Conservation (phyloP, 2,888 invertebrate species). For the Temnothorax unifasciatus region DNA sequence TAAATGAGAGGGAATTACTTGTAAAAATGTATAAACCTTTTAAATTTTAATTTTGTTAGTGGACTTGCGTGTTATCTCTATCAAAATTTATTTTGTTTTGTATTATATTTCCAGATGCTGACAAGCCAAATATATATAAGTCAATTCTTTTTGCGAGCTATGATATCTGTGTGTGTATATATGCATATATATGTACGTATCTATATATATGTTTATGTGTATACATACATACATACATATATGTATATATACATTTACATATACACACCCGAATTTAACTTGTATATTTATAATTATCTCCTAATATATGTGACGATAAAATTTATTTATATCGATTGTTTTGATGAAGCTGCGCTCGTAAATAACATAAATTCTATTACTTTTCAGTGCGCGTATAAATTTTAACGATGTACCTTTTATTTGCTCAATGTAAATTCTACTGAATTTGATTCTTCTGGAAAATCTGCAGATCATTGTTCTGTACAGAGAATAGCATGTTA, state of each 20-base stretch:
- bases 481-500: slow-evolving; percentile 27
- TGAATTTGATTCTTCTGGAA: slow-evolving; percentile 17
- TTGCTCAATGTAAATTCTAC: slow-evolving; percentile 28
- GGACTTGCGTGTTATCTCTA: slow-evolving; percentile 31
- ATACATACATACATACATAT: not conserved
- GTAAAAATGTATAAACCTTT: slow-evolving; percentile 51
- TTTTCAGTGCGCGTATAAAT: slow-evolving; percentile 27
- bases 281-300: slow-evolving; percentile 38
- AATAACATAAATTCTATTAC: slow-evolving; percentile 30
- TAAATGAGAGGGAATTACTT: slow-evolving; percentile 22
- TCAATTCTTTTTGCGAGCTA: slow-evolving; percentile 27
- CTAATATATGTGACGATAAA: slow-evolving; percentile 24
- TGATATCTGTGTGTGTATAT: not conserved
- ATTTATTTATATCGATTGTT: slow-evolving; percentile 45
- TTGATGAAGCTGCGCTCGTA: not conserved
- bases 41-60: slow-evolving; percentile 48
- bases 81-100: slow-evolving; percentile 48
- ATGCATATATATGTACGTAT: too few species aligned
- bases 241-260: not conserved
- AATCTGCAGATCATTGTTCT: not conserved
- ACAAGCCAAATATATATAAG: slow-evolving; percentile 45
- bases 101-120: slow-evolving; percentile 51
- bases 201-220: too few species aligned
- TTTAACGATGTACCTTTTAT: slow-evolving; percentile 39
- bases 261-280: slow-evolving; percentile 8